Evolutionary conservation across 2,113 vertebrate genomes (phyloP), one percentile per base, ranked within the genome.

Genomic region (Potamarius usumacintae): DNA sequence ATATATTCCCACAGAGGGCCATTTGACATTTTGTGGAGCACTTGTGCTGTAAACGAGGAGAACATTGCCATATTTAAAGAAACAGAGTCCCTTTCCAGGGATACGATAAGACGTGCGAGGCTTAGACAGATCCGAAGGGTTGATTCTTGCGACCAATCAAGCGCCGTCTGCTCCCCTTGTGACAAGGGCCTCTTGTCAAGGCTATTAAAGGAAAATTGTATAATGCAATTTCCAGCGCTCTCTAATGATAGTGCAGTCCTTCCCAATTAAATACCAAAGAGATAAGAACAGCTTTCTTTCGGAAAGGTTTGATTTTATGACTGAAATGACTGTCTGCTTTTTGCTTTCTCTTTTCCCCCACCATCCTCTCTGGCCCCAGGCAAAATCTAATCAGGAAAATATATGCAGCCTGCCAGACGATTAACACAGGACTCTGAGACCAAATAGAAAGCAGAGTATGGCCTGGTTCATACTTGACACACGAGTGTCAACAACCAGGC

Each of bases 241-340:
- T 89, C 84, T 90, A 91, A 93, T 92, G 90, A 91, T 85, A 89
- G 86, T 91, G 91, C 89, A 74, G 53, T 87, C 89, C 87, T 80
- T 87, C 87, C 87, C 91, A 92, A 91, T 93, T 91, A 91, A 91
- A 92, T 90, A 55, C 58, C 89, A 89, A 81, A 91, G 71, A 87
- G 89, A 91, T 90, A 89, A 91, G 88, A 90, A 91, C 89, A 85
- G 78, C 84, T 91, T 91, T 91, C 85, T 91, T 92, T 86, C 27
- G 86, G 82, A 89, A 92, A 89, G 88, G 88, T 89, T 91, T 87
- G 88, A 89, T 91, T 90, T 91, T 89, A 91, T 89, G 86, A 91
- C 84, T 79, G 67, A 89, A 91, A 89, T 87, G 85, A 86, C 69
- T 88, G 34, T 89, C 34, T 63, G 48, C 34, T 78, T 77, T 71